These are phyloP conservation scores for Buteo buteo DNA, from an alignment of 2,113 vertebrate species.

Conservation along the genomic window DNA sequence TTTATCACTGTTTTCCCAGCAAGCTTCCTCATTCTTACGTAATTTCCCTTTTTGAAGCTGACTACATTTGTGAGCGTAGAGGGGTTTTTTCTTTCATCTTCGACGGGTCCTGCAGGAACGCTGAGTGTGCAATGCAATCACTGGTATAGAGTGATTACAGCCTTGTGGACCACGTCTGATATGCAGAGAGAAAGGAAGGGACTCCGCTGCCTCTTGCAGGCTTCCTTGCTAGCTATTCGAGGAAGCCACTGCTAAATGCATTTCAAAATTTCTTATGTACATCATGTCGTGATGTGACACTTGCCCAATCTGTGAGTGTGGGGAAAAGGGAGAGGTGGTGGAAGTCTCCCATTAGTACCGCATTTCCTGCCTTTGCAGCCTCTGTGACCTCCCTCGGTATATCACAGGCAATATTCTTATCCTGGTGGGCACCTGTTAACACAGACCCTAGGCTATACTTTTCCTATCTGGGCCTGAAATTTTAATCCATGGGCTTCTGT, in stretches of 20 bases:
- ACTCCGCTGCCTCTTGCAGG: background rate
- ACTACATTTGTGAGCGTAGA: background rate
- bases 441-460: background rate
- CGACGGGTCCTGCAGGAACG: background rate
- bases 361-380: background rate
- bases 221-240: background rate
- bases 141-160: background rate
- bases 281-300: background rate
- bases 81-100: background rate
- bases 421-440: background rate
- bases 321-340: background rate
- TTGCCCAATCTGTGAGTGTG: background rate
- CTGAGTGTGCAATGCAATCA: background rate
- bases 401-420: background rate
- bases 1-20: background rate
- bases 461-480: background rate
- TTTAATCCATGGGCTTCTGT: background rate
- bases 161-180: fast-evolving
- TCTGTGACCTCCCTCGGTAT: background rate
- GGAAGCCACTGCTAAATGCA: background rate
- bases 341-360: background rate
- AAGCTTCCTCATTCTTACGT: background rate
- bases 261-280: background rate
- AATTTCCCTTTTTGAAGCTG: background rate
- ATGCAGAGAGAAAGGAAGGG: background rate